Base-by-base conservation (phyloP, 2,888 invertebrate genomes). In the Athalia cordata region DNA sequence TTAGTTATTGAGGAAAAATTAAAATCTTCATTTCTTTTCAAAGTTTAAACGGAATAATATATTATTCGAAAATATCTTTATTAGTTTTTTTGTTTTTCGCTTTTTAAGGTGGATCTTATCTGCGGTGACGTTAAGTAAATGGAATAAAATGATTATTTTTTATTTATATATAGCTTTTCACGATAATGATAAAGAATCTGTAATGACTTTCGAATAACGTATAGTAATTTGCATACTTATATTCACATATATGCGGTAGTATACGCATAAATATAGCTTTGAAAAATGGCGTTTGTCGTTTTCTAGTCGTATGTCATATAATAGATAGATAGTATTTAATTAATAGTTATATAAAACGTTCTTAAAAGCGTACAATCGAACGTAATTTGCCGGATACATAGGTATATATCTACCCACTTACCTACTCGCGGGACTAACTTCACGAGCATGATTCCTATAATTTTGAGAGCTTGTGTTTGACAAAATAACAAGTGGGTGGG, bases 401-500 rank as follows among this genome's bases (percentile, higher is more conserved):
- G 29, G 29, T 29, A 29, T 29, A 29, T 29, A 29, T 29, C 29
- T 29, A 29, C 29, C 29, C 29, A 29, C 29, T 29, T 29, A 29
- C 29, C 29, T 29, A 29, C 29, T 29, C 29, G 29, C 75, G 78
- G 77, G 67, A 52, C 78, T 66, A 68, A 79, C 77, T 77, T 78
- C 29, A 29, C 29, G 29, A 59, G 81, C 81, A 82, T 86, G 86
- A 87, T 87, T 87, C 86, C 86, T 86, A 87, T 87, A 87, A 87
- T 87, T 86, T 87, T 82, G 82, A 84, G 81, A 80, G 79, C 81
- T 84, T 79, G 85, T 79, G 70, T 85, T 87, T 87, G 89, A 89
- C 89, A 88, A 89, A 89, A 88, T 89, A 89, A 89, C 89, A 89
- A 89, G 89, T 87, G 86, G 88, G 88, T 86, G 89, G 88, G 89